These are phyloP conservation scores for Doris montereyensis DNA, from an alignment of 2,888 invertebrate genomes.

Conservation along the genomic window DNA sequence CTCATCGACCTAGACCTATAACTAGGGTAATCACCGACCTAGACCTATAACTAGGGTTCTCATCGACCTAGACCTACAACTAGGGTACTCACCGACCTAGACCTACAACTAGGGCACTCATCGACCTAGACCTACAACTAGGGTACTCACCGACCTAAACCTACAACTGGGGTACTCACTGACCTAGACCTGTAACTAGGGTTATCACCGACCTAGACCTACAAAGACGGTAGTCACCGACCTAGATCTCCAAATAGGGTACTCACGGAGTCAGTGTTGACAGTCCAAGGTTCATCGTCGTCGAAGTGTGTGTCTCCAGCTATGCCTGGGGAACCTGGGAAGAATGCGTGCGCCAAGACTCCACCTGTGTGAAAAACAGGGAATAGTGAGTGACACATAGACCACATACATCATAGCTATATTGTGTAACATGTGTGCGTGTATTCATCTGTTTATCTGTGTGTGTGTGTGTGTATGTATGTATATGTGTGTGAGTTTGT, in stretches of 20 bases:
- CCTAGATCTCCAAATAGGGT: not conserved
- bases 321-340: constrained; percentile 62
- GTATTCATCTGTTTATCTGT: too few relatives aligned
- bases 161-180: too few relatives aligned
- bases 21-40: not conserved
- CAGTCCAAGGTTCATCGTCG: constrained; percentile 69
- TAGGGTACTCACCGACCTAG: not conserved
- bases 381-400: too few relatives aligned
- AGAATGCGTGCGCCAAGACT: constrained; percentile 69
- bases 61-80: not conserved
- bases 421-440: constrained; percentile 18
- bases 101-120: too few relatives aligned
- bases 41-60: not conserved
- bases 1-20: too few relatives aligned
- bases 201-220: not conserved
- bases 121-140: too few relatives aligned
- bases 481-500: constrained; percentile 19
- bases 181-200: too few relatives aligned
- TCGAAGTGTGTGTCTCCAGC: constrained; percentile 71
- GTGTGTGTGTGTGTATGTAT: constrained; percentile 22
- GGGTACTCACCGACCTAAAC: too few relatives aligned
- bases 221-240: not conserved
- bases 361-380: too few relatives aligned
- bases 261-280: constrained; percentile 61
- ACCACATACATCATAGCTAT: constrained; percentile 66